Evolutionary conservation across 2,888 invertebrate genomes (phyloP).

Genomic region (Gonocerus acuteangulatus): DNA sequence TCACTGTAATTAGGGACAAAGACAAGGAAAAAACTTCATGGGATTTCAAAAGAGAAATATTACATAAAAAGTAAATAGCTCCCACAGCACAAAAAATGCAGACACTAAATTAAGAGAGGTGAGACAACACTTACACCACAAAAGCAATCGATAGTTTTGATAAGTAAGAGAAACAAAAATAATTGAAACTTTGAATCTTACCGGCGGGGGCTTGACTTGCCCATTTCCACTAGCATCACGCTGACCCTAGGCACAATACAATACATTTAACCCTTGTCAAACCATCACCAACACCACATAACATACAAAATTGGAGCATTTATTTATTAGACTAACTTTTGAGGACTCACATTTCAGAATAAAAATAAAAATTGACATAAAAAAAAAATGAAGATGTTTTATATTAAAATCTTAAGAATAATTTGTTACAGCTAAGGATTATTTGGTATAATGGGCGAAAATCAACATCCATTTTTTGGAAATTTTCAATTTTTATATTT

Average conservation of each 20-base stretch:
- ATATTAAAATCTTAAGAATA: too few relatives aligned
- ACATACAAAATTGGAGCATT: too few relatives aligned
- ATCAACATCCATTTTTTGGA: too few relatives aligned
- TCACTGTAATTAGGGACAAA: too few relatives aligned
- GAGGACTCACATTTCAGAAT: too few relatives aligned
- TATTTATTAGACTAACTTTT: too few relatives aligned
- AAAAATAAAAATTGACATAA: too few relatives aligned
- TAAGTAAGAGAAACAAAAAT: not conserved
- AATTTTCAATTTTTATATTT: too few relatives aligned
- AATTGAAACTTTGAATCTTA: slow-evolving; percentile 8
- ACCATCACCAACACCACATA: not conserved
- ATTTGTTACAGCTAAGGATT: too few relatives aligned
- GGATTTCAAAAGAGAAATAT: slow-evolving; percentile 14
- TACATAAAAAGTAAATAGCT: slow-evolving; percentile 1
- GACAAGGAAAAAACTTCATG: too few relatives aligned
- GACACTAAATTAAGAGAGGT: not conserved
- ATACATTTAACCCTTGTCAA: not conserved
- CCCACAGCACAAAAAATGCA: not conserved
- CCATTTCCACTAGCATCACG: slow-evolving; percentile 23
- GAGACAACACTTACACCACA: slow-evolving; percentile 7
- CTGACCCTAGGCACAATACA: slow-evolving; percentile 25
- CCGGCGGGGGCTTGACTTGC: slow-evolving; percentile 25
- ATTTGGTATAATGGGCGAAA: too few relatives aligned
- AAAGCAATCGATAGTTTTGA: not conserved
- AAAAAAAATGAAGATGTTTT: too few relatives aligned